phyloP scores from a whole-genome alignment of 92 coral and sea anemone genomes.

The Paragorgia papillata region DNA sequence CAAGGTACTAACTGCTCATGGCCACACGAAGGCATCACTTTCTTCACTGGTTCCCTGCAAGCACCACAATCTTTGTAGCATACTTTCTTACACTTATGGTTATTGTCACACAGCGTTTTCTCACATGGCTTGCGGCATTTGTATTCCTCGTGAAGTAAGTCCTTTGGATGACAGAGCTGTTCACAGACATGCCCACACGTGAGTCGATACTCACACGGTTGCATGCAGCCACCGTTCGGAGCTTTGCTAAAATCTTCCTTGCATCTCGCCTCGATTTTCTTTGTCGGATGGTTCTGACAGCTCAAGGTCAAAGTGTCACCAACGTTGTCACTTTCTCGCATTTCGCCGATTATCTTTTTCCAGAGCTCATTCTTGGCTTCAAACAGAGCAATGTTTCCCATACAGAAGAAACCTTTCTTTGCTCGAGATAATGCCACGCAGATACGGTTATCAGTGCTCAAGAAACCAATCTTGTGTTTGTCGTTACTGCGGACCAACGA shows the following conservation, averaged over 20 bases:
- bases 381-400: constrained; percentile 40
- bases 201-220: constrained; percentile 64
- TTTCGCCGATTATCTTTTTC: constrained; percentile 36
- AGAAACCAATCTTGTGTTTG: constrained; percentile 89
- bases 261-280: constrained; percentile 69
- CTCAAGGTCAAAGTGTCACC: constrained; percentile 67
- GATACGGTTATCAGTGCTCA: constrained; percentile 83
- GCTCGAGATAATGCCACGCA: constrained; percentile 97
- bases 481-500: constrained; percentile 97
- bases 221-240: constrained; percentile 91
- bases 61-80: constrained; percentile 75
- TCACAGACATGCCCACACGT: constrained; percentile 55
- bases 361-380: constrained; percentile 29
- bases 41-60: constrained; percentile 56
- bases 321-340: constrained; percentile 48
- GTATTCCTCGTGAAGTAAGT: constrained; percentile 78
- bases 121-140: constrained; percentile 70
- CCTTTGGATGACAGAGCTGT: constrained; percentile 86
- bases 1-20: constrained; percentile 78
- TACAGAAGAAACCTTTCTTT: constrained; percentile 65
- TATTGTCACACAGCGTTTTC: constrained; percentile 53
- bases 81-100: constrained; percentile 64
- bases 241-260: constrained; percentile 78
- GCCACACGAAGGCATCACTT: constrained; percentile 62
- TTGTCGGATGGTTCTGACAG: constrained; percentile 91